Conservation (phyloP, 2,797 vertebrate genomes). For the Dendrocincla tyrannina region DNA sequence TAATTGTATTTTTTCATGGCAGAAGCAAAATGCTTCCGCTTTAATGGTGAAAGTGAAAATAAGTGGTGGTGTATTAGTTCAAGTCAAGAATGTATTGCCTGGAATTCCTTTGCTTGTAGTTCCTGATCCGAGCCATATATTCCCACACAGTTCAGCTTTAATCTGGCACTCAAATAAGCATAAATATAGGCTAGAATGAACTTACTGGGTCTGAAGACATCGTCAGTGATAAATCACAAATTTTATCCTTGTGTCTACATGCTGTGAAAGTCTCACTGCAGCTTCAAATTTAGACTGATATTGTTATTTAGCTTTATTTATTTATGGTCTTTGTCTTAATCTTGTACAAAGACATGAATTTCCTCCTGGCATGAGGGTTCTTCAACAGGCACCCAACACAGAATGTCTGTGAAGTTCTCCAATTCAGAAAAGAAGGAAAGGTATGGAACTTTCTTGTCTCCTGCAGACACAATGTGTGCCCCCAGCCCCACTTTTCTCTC, state of each 20-base stretch:
- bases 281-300: background rate
- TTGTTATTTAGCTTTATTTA: background rate
- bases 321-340: background rate
- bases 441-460: background rate
- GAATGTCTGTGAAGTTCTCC: background rate
- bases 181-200: background rate
- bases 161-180: background rate
- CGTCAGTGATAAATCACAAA: background rate
- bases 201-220: background rate
- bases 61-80: background rate
- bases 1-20: background rate
- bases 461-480: background rate
- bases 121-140: background rate
- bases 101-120: background rate
- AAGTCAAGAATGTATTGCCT: background rate
- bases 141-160: background rate
- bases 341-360: background rate
- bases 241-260: background rate
- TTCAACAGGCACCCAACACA: background rate
- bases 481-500: background rate
- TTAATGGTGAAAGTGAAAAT: background rate
- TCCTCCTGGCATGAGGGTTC: background rate
- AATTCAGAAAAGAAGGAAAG: background rate
- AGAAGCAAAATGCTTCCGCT: background rate
- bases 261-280: background rate